These are phyloP conservation scores for Aegithalos caudatus DNA, from an alignment of 2,113 vertebrate species.

Conservation along the genomic window DNA sequence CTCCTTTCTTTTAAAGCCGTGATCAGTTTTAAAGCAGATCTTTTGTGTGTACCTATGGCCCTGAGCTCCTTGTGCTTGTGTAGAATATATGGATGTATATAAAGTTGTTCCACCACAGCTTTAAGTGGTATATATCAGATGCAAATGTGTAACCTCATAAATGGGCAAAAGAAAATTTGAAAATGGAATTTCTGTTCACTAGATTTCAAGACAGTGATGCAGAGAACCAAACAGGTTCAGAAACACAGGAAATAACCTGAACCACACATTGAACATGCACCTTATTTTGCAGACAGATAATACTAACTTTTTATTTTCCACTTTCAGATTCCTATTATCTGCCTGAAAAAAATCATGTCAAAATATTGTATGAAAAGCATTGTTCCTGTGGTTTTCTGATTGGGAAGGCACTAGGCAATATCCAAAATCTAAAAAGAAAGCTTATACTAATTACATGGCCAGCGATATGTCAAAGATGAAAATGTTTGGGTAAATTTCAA, in stretches of 20 bases:
- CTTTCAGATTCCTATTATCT: neutral
- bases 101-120: neutral
- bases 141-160: neutral
- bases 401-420: neutral
- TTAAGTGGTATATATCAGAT: neutral
- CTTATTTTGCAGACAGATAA: neutral
- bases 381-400: neutral
- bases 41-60: neutral
- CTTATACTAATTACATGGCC: neutral
- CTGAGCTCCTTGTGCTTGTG: neutral
- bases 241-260: neutral
- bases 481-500: neutral
- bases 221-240: neutral
- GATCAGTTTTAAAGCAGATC: neutral
- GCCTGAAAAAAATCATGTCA: neutral
- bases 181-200: neutral
- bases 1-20: neutral
- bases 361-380: neutral
- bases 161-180: neutral
- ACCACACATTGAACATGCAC: fast-evolving
- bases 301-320: neutral
- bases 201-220: neutral
- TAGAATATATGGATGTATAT: neutral
- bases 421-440: neutral
- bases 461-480: neutral